Evolutionary conservation across 1,140 invertebrate genomes (phyloP).

Genomic region (Elysia chlorotica): DNA sequence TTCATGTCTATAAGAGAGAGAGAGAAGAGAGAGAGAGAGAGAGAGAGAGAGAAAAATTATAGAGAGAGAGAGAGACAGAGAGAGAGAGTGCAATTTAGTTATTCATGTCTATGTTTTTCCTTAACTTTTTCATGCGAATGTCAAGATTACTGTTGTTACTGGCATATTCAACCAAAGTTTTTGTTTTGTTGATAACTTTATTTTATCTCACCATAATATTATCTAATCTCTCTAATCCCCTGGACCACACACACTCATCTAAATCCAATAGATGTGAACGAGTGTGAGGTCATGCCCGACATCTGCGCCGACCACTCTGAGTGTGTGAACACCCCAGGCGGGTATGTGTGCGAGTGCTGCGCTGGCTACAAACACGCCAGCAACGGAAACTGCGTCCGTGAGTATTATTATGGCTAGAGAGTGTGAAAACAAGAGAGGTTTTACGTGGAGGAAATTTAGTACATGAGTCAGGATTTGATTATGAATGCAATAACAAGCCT

Average conservation of each 20-base stretch:
- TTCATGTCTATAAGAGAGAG: no score
- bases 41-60: neutral
- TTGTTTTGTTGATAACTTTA: no score
- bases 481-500: neutral
- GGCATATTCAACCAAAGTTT: no score
- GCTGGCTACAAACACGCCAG: constrained; percentile 12
- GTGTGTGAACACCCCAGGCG: constrained; percentile 21
- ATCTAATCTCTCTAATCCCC: no score
- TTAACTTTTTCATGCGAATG: neutral
- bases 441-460: neutral
- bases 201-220: no score
- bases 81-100: no score
- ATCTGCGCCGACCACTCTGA: constrained; percentile 7
- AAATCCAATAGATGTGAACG: constrained; percentile 22
- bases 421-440: neutral
- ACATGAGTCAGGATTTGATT: neutral
- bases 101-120: neutral
- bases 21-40: no score
- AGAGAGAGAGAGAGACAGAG: no score
- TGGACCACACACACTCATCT: no score
- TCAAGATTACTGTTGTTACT: no score
- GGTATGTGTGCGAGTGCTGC: constrained; percentile 22
- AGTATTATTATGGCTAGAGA: constrained; percentile 1
- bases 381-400: constrained; percentile 11
- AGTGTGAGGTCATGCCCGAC: constrained; percentile 9